Evolutionary conservation across 92 coral and sea anemone genomes (phyloP), one percentile per base, ranked within the genome.

Genomic region (Paragorgia papillata): DNA sequence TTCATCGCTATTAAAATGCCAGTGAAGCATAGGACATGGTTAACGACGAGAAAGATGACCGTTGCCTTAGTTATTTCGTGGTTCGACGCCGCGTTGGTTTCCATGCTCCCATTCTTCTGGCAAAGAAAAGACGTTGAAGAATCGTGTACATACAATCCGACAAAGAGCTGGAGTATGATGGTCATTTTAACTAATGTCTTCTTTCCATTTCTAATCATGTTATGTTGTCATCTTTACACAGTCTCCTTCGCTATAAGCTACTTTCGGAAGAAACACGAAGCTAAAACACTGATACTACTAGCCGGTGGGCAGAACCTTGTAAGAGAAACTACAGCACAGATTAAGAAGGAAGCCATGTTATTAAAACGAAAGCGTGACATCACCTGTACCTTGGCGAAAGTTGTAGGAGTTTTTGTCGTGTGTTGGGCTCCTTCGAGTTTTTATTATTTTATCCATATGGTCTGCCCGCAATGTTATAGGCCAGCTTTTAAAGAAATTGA

Each of bases 341-440:
- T n/a, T n/a, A n/a, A n/a, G n/a, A n/a, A 88, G 97, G 98, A 88
- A 0, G 91, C 87, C 22, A 75, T 87, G 2, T 18, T 77, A 7
- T 1, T 17, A 71, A 71, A 33, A 32, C 63, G 80, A 29, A 88
- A 86, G 40, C 86, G 94, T 15, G 84, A 88, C 44, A 91, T 89
- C 18, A 87, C 86, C 62, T 82, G 86, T 25, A 94, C 97, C 18
- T 81, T 94, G 15, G 90, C 90, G 87, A 84, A 86, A 18, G 96
- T 95, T 1, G 85, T 95, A 25, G 99, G 97, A 7, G 76, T 89
- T 13, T 95, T 95, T 56, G 89, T 91, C 27, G 60, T 84, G 21
- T 91, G 85, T 19, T 94, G 98, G 98, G 92, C 87, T 66, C 98
- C 98, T 9, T 94, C 98, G 0, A 86, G 87, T 20, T 78, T 90